A percentile compares a stretch with the other conserved stretches of the same genome.
These are phyloP conservation scores for Pseudachorutes palmiensis DNA, from an alignment of 1,140 invertebrate species.

Conservation along the genomic window DNA sequence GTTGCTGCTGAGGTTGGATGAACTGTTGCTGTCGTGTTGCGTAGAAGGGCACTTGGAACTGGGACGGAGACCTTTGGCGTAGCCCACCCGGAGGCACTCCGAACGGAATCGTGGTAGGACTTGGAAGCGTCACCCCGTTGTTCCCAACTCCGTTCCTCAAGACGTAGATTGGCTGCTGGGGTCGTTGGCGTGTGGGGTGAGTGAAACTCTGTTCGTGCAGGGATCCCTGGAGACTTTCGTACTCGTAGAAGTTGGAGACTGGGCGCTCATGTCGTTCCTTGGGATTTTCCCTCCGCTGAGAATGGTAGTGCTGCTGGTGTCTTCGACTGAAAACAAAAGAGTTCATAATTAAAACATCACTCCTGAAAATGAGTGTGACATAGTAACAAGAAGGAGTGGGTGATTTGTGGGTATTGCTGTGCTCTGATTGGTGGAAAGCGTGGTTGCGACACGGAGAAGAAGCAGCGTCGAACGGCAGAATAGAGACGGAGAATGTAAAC, in stretches of 20 bases:
- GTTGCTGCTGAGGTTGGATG: conserved; percentile 23
- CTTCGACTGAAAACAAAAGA: conserved; percentile 49
- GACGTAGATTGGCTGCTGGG: conserved; percentile 38
- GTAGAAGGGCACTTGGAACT: conserved; percentile 39
- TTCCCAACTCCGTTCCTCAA: conserved; percentile 21
- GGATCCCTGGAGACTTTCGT: conserved; percentile 61
- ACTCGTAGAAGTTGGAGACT: conserved; percentile 72
- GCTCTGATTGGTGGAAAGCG: too few relatives aligned
- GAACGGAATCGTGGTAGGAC: conserved; percentile 27
- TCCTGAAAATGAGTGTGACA: background rate
- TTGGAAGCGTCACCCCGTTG: conserved; percentile 36
- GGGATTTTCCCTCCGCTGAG: conserved; percentile 59
- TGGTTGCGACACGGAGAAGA: background rate
- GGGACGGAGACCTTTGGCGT: conserved; percentile 30
- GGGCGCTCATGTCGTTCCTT: conserved; percentile 53
- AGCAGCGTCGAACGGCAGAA: background rate
- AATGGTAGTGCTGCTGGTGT: conserved; percentile 62
- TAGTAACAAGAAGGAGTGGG: background rate
- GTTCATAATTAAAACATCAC: background rate
- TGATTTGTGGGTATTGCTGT: too few relatives aligned
- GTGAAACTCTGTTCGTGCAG: conserved; percentile 40
- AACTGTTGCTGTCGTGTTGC: conserved; percentile 20
- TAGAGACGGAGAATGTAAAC: background rate
- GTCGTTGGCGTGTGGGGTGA: conserved; percentile 33
- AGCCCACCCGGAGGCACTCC: background rate